phyloP scores from a whole-genome alignment of 2,113 vertebrate species.

The Abramis brama region DNA sequence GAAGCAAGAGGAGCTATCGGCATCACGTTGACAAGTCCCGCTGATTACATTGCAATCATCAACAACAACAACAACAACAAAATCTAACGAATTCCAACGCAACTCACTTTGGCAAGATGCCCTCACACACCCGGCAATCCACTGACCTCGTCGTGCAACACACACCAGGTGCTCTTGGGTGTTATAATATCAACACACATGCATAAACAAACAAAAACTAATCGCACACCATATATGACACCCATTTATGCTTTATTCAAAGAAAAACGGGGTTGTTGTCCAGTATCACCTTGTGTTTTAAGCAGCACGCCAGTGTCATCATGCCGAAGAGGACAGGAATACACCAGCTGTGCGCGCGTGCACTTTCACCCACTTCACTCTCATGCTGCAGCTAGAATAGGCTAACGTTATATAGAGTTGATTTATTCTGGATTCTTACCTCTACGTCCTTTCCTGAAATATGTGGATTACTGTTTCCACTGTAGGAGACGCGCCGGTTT shows the following conservation, averaged over 20 bases:
- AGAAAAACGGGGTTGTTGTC: not conserved
- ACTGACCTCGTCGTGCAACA: slow-evolving; percentile 5
- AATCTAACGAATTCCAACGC: not conserved
- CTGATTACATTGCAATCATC: not conserved
- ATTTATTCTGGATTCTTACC: slow-evolving; percentile 21
- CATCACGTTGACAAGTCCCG: not conserved
- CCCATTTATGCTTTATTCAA: not conserved
- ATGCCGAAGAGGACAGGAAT: not conserved
- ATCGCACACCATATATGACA: not conserved
- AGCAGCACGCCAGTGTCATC: not conserved
- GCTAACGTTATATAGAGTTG: no score
- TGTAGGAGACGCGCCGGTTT: not conserved
- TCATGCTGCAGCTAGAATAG: not conserved
- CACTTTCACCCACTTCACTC: slow-evolving; percentile 49
- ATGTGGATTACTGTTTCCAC: not conserved
- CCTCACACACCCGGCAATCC: slow-evolving; percentile 44
- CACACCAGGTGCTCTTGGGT: not conserved
- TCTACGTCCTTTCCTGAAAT: not conserved
- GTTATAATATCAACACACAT: slow-evolving; percentile 23
- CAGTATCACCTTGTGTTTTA: not conserved
- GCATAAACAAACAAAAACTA: not conserved
- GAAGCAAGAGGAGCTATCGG: not conserved
- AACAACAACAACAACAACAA: no score
- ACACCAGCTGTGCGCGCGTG: not conserved
- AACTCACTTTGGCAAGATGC: slow-evolving; percentile 63